Percentiles rank a stretch among this genome's conserved stretches.
phyloP scores from a whole-genome alignment of 2,797 vertebrate genomes.

The Hyperoplus immaculatus region DNA sequence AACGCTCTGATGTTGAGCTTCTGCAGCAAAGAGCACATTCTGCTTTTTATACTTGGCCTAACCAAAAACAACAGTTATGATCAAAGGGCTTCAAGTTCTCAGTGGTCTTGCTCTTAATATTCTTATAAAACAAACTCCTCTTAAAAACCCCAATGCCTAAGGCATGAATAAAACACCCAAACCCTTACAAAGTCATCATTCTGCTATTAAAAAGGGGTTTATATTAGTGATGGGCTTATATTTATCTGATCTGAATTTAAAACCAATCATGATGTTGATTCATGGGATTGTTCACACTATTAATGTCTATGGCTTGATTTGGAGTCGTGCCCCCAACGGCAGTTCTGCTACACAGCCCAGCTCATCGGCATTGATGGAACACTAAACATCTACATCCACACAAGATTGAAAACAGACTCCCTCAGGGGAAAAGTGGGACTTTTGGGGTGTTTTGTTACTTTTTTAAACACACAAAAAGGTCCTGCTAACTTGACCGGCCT shows the following conservation, averaged over 20 bases:
- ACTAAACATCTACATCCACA: slow-evolving; percentile 47
- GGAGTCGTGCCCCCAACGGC: slow-evolving; percentile 5
- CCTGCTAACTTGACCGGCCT: slow-evolving; percentile 43
- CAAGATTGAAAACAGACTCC: slow-evolving; percentile 60
- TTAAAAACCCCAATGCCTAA: slow-evolving; percentile 32
- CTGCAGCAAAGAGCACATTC: slow-evolving; percentile 58
- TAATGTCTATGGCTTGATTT: slow-evolving; percentile 11
- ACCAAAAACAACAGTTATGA: slow-evolving; percentile 71
- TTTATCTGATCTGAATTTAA: slow-evolving; percentile 44
- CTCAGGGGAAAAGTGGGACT: slow-evolving; percentile 38
- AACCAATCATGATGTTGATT: slow-evolving; percentile 41
- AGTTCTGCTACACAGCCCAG: slow-evolving; percentile 16
- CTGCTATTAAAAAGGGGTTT: slow-evolving; percentile 17
- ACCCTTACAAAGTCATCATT: slow-evolving; percentile 34
- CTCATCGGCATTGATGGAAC: slow-evolving; percentile 43
- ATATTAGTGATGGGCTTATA: slow-evolving; percentile 25
- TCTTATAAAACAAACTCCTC: slow-evolving; percentile 25
- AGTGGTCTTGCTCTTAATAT: slow-evolving; percentile 42
- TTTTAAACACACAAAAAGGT: slow-evolving; percentile 52
- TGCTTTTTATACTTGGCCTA: slow-evolving; percentile 62
- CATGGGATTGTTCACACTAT: slow-evolving; percentile 38
- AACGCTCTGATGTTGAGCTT: slow-evolving; percentile 70
- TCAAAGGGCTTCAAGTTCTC: slow-evolving; percentile 61
- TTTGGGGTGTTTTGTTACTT: slow-evolving; percentile 53
- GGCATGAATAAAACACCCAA: slow-evolving; percentile 51